phyloP scores from a whole-genome alignment of 2,113 vertebrate genomes.

The Lepus americanus region DNA sequence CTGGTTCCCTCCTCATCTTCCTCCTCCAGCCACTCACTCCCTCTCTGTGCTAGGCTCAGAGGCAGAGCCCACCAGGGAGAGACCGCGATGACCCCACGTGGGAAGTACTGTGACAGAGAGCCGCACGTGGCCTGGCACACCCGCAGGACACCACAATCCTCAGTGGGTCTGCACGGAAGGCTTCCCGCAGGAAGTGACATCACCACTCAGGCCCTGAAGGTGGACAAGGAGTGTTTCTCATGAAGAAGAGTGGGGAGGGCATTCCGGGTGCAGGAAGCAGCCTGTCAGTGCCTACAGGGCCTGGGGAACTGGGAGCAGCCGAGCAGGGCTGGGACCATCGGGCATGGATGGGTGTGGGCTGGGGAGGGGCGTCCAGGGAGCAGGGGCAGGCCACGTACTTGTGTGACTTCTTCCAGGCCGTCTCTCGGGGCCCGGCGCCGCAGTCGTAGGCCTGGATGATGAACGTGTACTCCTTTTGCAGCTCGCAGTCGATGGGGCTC shows the following conservation, averaged over 20 bases:
- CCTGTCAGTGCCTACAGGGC: accelerated
- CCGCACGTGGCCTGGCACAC: neutral
- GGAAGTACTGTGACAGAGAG: neutral
- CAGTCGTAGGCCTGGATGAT: constrained; percentile 99
- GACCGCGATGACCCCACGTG: neutral
- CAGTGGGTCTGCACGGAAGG: neutral
- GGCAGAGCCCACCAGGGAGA: neutral
- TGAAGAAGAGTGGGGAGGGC: neutral
- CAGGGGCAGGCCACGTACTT: constrained; percentile 90
- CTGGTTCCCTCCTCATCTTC: accelerated
- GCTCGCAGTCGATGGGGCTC: constrained; percentile 95
- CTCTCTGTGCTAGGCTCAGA: neutral
- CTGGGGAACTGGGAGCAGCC: neutral
- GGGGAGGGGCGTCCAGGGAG: neutral
- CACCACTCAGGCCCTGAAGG: neutral
- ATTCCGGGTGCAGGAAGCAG: neutral
- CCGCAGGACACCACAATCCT: neutral
- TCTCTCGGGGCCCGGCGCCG: constrained; percentile 91
- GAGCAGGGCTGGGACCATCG: too few relatives aligned
- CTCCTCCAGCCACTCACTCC: neutral
- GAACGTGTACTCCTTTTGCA: constrained; percentile 98
- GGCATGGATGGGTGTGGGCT: too few relatives aligned
- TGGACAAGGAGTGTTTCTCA: neutral
- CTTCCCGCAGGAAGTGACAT: neutral
- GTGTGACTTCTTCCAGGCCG: constrained; percentile 97